These are phyloP conservation scores for Bubo blakistoni DNA, from an alignment of 2,113 vertebrate species.

Conservation along the genomic window DNA sequence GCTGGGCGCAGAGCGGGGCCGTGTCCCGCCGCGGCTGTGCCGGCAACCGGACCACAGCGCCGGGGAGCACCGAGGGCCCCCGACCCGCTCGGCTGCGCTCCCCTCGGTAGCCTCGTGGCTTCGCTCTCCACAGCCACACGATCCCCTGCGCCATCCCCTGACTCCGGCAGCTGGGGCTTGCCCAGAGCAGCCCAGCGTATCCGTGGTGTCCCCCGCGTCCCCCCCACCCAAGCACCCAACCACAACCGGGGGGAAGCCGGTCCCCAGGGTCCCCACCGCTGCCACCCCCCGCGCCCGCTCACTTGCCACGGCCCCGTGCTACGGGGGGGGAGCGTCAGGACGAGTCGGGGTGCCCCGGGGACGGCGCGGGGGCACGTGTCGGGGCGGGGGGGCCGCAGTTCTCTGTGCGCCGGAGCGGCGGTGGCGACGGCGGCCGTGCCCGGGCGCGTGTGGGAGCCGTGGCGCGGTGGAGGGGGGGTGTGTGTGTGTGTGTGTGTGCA, in stretches of 20 bases:
- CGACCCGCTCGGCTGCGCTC: rapidly evolving
- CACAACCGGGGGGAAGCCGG: not conserved
- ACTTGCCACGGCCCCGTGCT: not conserved
- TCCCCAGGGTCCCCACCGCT: not conserved
- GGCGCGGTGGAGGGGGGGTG: too few relatives aligned
- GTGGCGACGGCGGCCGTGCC: not conserved
- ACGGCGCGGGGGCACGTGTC: not conserved
- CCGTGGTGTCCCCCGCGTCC: rapidly evolving
- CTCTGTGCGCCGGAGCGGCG: not conserved
- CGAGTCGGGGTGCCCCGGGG: not conserved
- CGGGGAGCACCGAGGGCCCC: too few relatives aligned
- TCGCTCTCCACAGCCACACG: not conserved
- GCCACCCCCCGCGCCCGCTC: not conserved
- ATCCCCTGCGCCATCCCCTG: not conserved
- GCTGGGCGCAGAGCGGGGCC: not conserved
- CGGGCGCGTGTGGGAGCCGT: not conserved
- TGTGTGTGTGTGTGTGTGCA: too few relatives aligned
- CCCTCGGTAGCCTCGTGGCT: not conserved
- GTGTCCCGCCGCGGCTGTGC: not conserved
- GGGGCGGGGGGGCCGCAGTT: not conserved
- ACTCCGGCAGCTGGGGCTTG: not conserved
- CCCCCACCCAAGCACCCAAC: not conserved
- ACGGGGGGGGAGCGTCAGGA: not conserved
- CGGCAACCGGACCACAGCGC: not conserved
- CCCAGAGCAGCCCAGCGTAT: rapidly evolving